Base-by-base conservation (phyloP, 2,113 vertebrate genomes). In the Perognathus longimembris region DNA sequence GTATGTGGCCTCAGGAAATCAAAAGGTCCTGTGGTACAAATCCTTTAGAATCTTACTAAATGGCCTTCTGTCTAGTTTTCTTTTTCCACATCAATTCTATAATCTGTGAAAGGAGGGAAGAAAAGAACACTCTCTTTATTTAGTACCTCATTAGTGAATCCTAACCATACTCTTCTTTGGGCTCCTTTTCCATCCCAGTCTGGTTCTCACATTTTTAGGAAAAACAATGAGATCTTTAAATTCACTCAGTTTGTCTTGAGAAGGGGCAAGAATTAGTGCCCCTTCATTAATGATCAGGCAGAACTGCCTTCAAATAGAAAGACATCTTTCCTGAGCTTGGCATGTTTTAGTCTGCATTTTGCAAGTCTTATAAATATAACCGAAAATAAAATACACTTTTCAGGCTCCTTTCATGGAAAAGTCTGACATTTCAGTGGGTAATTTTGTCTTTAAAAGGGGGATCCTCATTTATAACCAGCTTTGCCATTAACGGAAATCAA, bases 401-500 rank as follows among this genome's bases (percentile, higher is more conserved):
- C 80, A 94, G 57, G 15, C 22, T 71, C 34, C 30, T 89, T 89
- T 93, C 90, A 94, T 74, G 88, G 86, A 85, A 50, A 93, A 95
- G 70, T 30, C 93, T 88, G 83, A 77, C 89, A 66, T 50, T 91
- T 85, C 73, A 57, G 86, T 40, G 91, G 30, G 17, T 17, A 21
- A 11, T 64, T 64, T 57, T 94, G 94, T 75, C 76, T 83, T 88
- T 79, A 61, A 93, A 40, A 59, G 45, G 67, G 36, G 50, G 74
- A n/a, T 75, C 77, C 75, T 96, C 94, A 76, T 96, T 95, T 95
- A 88, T 76, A 89, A 84, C 90, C 89, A 70, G 70, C 86, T 75
- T 87, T 88, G 87, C 63, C 84, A 74, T 93, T 57, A 95, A 91
- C 94, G 95, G 97, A 97, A 97, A 92, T 92, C 85, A 85, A 89